Evolutionary conservation across 2,113 vertebrate genomes (phyloP), one percentile per base, ranked within the genome.

Genomic region (Passerina amoena): DNA sequence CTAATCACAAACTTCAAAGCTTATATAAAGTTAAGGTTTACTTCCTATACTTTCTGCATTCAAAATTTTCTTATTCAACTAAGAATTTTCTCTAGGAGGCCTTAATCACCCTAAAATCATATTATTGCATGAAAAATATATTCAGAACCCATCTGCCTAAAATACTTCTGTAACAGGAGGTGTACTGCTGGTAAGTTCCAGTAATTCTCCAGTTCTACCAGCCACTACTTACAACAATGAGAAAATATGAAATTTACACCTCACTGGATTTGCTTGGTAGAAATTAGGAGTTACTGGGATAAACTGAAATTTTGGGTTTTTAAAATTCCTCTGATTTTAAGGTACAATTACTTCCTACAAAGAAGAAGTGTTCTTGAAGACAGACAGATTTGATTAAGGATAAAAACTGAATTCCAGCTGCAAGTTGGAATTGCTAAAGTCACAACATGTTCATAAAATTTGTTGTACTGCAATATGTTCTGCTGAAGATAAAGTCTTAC

Each of bases 371-470:
- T 17, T 91, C 56, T 86, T 77, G 44, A 94, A 88, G 93, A 94
- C 84, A 96, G 86, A 86, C 48, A 94, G 59, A 91, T 86, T 70
- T 94, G 82, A 95, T 93, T 95, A 95, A 90, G 85, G 79, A 79
- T 56, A 83, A 95, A 96, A 96, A 91, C 27, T 51, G 66, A 75
- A 93, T 70, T 90, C 71, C 78, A 95, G 91, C 75, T 94, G 61
- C 77, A 91, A 93, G 85, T 8, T 92, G 71, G 60, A 91, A 94
- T 75, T 96, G 79, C 93, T 95, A 75, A 96, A 94, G 96, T 96
- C 95, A 97, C 82, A 5, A 85, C 90, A 94, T 86, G 79, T 83
- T 93, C 90, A 96, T 96, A 96, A 96, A 92, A 86, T 70, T 40
- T 82, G 78, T 66, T 86, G 75, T 47, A 66, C 27, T 72, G 38